A percentile compares a stretch with the other conserved stretches of the same genome.
phyloP scores from a whole-genome alignment of 2,888 invertebrate genomes.

The Pelosia muscerda region DNA sequence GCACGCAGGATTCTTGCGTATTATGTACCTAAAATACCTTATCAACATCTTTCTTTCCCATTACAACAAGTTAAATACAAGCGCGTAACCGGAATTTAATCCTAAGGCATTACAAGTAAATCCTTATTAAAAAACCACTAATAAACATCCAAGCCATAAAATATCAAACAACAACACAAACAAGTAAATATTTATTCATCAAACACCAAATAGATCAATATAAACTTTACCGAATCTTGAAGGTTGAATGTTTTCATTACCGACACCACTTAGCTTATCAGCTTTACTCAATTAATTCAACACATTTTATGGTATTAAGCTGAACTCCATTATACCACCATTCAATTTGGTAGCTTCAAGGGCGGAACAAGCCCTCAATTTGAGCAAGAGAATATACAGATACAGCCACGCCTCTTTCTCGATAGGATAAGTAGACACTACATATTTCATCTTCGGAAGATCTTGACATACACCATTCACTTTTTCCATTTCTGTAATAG shows the following conservation, averaged over 20 bases:
- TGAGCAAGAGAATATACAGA: neutral
- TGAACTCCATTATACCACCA: conserved; percentile 4
- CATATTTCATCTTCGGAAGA: too few relatives aligned
- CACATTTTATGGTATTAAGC: conserved; percentile 9
- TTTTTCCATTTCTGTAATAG: too few relatives aligned
- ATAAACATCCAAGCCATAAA: neutral
- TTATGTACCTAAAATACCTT: too few relatives aligned
- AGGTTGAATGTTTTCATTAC: conserved; percentile 13
- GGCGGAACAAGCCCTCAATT: conserved; percentile 2
- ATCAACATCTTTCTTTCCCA: neutral
- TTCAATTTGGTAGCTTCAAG: conserved; percentile 11
- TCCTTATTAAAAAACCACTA: neutral
- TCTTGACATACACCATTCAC: too few relatives aligned
- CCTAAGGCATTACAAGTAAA: neutral
- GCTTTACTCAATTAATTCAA: conserved; percentile 13
- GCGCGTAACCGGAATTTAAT: too few relatives aligned
- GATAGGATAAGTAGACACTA: neutral
- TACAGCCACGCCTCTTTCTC: neutral
- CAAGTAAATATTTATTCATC: neutral
- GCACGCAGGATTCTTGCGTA: too few relatives aligned
- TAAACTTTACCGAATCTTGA: conserved; percentile 1
- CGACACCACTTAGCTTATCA: conserved; percentile 11
- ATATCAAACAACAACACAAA: neutral
- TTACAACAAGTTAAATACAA: too few relatives aligned
- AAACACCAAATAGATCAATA: conserved; percentile 8